Evolutionary conservation across 2,113 vertebrate species (phyloP).

Genomic region (Sorex araneus): DNA sequence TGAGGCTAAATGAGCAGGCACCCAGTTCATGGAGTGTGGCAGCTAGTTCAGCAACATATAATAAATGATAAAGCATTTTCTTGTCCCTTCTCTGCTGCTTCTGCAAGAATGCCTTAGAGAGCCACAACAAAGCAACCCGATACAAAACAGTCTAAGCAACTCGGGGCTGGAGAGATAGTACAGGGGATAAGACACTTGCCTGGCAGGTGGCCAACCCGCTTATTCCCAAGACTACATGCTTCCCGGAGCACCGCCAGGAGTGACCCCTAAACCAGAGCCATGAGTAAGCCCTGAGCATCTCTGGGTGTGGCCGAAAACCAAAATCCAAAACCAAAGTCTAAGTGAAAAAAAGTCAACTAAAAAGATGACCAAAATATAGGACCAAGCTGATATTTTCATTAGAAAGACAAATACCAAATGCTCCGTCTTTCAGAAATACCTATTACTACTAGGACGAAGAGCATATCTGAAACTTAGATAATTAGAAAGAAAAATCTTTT

Average conservation of each 20-base stretch:
- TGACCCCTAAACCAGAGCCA: too few relatives aligned
- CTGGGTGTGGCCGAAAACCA: too few relatives aligned
- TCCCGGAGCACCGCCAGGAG: too few relatives aligned
- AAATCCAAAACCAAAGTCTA: too few relatives aligned
- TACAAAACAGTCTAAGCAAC: neutral
- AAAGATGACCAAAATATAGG: neutral
- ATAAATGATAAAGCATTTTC: neutral
- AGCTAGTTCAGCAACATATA: too few relatives aligned
- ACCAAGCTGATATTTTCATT: neutral
- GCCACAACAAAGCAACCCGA: neutral
- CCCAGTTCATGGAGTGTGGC: neutral
- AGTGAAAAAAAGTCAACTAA: too few relatives aligned
- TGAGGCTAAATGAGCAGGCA: neutral
- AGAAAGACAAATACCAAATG: neutral
- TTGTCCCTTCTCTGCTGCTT: neutral
- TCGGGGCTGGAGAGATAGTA: constrained; percentile 6
- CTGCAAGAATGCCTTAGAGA: neutral
- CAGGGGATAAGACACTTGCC: too few relatives aligned
- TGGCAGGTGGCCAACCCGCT: too few relatives aligned
- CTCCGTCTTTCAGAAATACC: neutral
- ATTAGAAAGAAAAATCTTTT: constrained; percentile 32
- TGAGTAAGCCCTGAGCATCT: too few relatives aligned
- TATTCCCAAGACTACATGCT: too few relatives aligned
- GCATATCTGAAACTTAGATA: neutral
- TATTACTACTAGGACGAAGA: neutral